phyloP scores from a whole-genome alignment of 2,888 invertebrate genomes.

The Endotricha flammealis region DNA sequence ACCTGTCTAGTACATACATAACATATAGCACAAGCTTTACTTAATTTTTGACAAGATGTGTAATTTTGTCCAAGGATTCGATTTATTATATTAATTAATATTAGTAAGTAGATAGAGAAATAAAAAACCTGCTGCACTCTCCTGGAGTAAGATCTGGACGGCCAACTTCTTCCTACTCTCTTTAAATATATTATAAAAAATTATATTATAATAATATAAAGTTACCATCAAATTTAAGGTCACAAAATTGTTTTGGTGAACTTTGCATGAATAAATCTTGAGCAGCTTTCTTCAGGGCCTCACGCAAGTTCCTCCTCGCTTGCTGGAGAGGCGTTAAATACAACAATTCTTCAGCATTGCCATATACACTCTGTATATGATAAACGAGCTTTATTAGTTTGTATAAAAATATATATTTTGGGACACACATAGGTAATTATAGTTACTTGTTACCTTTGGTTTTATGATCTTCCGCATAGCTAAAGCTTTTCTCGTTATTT shows the following conservation, averaged over 20 bases:
- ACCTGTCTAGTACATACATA: too few relatives aligned
- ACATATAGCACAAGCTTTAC: too few relatives aligned
- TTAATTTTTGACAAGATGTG: too few relatives aligned
- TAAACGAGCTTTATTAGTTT: not conserved
- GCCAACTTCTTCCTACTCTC: too few relatives aligned
- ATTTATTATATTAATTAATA: too few relatives aligned
- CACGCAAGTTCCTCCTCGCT: slow-evolving; percentile 60
- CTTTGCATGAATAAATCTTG: slow-evolving; percentile 52
- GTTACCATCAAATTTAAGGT: slow-evolving; percentile 46
- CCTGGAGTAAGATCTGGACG: too few relatives aligned
- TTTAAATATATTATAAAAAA: too few relatives aligned
- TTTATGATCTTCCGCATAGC: slow-evolving; percentile 58
- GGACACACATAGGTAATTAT: not conserved
- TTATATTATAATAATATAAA: too few relatives aligned
- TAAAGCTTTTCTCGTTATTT: slow-evolving; percentile 74
- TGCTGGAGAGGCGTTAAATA: slow-evolving; percentile 64
- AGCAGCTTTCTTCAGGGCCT: slow-evolving; percentile 61
- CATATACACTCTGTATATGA: slow-evolving; percentile 38
- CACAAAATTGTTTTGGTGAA: slow-evolving; percentile 41
- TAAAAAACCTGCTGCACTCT: not conserved
- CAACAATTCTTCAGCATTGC: slow-evolving; percentile 41
- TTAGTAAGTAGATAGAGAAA: not conserved
- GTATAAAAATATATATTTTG: not conserved
- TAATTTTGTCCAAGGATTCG: too few relatives aligned
- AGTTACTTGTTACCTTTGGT: slow-evolving; percentile 39